Evolutionary conservation across 2,888 invertebrate genomes (phyloP), one percentile per base, ranked within the genome.

Genomic region (Tipula confusa): DNA sequence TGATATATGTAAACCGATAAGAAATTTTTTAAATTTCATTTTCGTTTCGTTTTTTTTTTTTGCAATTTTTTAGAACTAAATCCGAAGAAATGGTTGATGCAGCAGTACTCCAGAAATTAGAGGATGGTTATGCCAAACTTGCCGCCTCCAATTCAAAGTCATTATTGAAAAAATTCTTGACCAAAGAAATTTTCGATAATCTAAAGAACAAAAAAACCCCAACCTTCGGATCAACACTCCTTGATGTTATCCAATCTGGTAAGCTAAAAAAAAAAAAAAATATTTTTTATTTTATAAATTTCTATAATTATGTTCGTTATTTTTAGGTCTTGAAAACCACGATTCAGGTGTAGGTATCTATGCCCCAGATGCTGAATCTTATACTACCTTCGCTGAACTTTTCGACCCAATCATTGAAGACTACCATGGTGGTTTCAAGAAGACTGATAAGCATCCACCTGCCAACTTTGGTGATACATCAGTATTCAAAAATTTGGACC

Each of bases 361-460:
- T 89, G 98, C 98, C 84, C 98, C 98, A 84, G 98, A 98, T 90
- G 98, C 98, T 85, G 98, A 98, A 90, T 90, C 98, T 84, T 99
- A 98, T 93, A 94, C 95, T 87, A 93, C 95, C 84, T 99, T 98
- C 90, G 92, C 96, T 85, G 96, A 96, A 84, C 92, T 99, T 86
- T 98, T 99, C 91, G 97, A 98, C 91, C 98, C 98, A 90, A 96
- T 99, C 92, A 98, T 99, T 90, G 97, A 97, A 89, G 98, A 98
- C 89, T 98, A 98, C 92, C 98, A 98, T 92, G 93, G 93, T 90
- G 98, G 98, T 87, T 98, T 98, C 93, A 96, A 95, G 92, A 95
- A 96, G 91, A 94, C 94, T 89, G 97, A 97, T 92, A 96, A 95
- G 90, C 98, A 99, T 91, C 98, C 98, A 24, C 91, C 95, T 85